phyloP scores from a whole-genome alignment of 1,140 invertebrate species.

The Rhagoletis pomonella region DNA sequence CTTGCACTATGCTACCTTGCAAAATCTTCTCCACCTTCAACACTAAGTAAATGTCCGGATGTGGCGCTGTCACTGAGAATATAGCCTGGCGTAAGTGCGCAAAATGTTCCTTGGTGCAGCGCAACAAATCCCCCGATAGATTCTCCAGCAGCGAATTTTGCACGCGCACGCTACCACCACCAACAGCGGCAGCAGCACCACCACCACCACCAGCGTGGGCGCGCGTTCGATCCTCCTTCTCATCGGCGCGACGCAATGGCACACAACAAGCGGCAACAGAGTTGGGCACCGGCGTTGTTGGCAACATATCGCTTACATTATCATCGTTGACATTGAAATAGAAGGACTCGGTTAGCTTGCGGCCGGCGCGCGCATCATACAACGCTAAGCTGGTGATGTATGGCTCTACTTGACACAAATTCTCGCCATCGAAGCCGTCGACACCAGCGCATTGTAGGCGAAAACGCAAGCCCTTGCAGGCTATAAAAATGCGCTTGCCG shows the following conservation, averaged over 20 bases:
- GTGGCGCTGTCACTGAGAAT: constrained; percentile 87
- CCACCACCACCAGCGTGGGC: constrained; percentile 59
- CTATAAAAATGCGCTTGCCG: constrained; percentile 87
- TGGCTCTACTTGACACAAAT: constrained; percentile 91
- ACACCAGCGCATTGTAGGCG: constrained; percentile 82
- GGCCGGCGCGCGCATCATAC: constrained; percentile 89
- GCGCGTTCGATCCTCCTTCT: constrained; percentile 61
- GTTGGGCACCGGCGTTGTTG: constrained; percentile 67
- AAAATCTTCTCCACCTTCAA: constrained; percentile 93
- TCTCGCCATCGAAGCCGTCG: constrained; percentile 77
- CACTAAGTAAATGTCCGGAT: constrained; percentile 92
- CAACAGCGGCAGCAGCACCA: too few relatives aligned
- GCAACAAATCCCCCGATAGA: constrained; percentile 73
- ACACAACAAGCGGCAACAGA: constrained; percentile 67
- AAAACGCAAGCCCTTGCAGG: constrained; percentile 84
- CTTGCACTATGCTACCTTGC: constrained; percentile 90
- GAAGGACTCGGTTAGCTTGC: constrained; percentile 95
- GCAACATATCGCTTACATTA: constrained; percentile 78
- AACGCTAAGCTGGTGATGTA: constrained; percentile 91
- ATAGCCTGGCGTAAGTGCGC: constrained; percentile 83
- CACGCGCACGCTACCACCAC: background rate
- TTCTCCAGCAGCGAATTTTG: constrained; percentile 68
- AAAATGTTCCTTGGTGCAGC: constrained; percentile 80
- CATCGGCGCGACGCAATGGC: constrained; percentile 58
- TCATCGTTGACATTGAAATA: constrained; percentile 91